Base-by-base conservation (phyloP, 2,113 vertebrate species). In the Colinus virginianus region DNA sequence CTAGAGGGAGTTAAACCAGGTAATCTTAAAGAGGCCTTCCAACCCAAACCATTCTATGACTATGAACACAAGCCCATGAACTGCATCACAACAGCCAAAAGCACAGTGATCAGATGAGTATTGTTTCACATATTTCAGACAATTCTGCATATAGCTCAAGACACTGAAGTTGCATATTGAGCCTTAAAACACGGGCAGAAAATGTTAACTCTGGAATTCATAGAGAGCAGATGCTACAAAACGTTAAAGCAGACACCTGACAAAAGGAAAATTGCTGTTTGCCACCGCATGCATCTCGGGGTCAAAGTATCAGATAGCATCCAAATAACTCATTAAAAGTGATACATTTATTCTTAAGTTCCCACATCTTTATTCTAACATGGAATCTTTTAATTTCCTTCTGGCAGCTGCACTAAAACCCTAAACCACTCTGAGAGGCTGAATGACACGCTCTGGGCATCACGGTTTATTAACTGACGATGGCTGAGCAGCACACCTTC, bases 401-500 rank as follows among this genome's bases (percentile, higher is more conserved):
- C 82, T 89, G 87, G 72, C 81, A 93, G 81, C 89, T 85, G 85
- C 68, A 63, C 64, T 74, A 85, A 75, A 92, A 72, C 2, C 71
- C 71, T 78, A 84, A 88, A 82, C 59, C 30, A 3, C 51, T 55
- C 63, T 74, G 32, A 66, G 64, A 48, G 42, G 71, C 11, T 70
- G 75, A 92, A 56, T 17, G 67, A 93, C 88, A 82, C 0, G 6
- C 75, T 81, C 58, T 49, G 30, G 43, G 40, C 84, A 86, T 48
- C 72, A 42, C 0, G 2, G 90, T 81, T 90, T 94, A 92, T 69
- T 84, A 79, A 72, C 49, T 79, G 63, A 9, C 17, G 68, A 85
- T 0, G 1, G 83, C 84, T 36, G 55, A 76, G 43, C 64, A 87
- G 43, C 18, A 55, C 19, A 58, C 11, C 2, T 68, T 90, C 81